Percentiles rank a stretch among this genome's conserved stretches.
phyloP scores from a whole-genome alignment of 2,113 vertebrate species.

The Myiopsitta monachus region DNA sequence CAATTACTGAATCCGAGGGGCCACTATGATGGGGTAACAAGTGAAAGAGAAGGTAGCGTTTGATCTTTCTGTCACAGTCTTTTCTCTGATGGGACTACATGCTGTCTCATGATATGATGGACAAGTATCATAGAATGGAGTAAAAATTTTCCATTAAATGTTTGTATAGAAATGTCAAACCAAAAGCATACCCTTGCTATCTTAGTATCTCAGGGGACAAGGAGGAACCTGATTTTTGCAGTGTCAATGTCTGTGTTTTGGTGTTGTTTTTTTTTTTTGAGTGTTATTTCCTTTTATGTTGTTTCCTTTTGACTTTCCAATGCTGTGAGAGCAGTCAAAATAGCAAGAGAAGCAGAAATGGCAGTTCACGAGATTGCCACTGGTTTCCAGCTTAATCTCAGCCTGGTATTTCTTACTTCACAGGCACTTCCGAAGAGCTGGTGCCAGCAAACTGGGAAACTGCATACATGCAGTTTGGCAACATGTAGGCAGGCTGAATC shows the following conservation, averaged over 20 bases:
- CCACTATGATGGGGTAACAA: background rate
- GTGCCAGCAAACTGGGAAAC: slow-evolving; percentile 43
- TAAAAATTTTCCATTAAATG: background rate
- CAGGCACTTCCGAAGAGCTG: slow-evolving; percentile 26
- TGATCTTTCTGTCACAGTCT: background rate
- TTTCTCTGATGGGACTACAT: background rate
- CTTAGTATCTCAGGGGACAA: background rate
- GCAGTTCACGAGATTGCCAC: background rate
- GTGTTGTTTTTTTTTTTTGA: slow-evolving; percentile 46
- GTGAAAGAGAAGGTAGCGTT: background rate
- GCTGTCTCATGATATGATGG: background rate
- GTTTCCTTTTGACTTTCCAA: slow-evolving; percentile 52
- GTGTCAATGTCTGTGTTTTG: slow-evolving; percentile 50
- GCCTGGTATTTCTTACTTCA: slow-evolving; percentile 17
- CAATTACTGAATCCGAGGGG: background rate
- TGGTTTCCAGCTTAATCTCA: slow-evolving; percentile 40
- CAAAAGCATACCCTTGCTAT: background rate
- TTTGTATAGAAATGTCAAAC: background rate
- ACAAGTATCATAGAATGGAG: background rate
- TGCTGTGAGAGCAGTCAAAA: slow-evolving; percentile 42
- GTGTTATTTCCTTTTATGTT: slow-evolving; percentile 45
- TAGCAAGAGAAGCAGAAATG: slow-evolving; percentile 57
- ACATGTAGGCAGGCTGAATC: slow-evolving; percentile 36
- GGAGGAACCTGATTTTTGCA: slow-evolving; percentile 47
- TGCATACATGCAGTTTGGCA: background rate